phyloP scores from a whole-genome alignment of 2,888 invertebrate genomes.

The Urechis unicinctus region DNA sequence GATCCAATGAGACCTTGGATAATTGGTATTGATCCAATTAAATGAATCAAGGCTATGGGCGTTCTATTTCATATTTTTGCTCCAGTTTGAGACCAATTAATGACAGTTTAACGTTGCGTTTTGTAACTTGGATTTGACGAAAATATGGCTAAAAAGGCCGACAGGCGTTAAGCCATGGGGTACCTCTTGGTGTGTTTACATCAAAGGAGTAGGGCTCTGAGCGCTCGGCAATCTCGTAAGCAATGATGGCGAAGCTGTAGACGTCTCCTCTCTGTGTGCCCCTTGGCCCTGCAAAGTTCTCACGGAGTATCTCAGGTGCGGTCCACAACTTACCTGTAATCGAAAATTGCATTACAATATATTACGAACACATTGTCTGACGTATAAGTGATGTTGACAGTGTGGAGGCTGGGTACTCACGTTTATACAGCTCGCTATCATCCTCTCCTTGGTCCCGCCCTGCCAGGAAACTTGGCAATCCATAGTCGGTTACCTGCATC shows the following conservation, averaged over 20 bases:
- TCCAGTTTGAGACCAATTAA: too few relatives aligned
- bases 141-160: too few relatives aligned
- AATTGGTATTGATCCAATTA: too few relatives aligned
- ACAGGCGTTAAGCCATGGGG: too few relatives aligned
- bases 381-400: too few relatives aligned
- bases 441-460: constrained; percentile 56
- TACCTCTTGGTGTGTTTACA: constrained; percentile 8
- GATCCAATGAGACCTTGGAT: too few relatives aligned
- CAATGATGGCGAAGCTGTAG: constrained; percentile 38
- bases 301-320: constrained; percentile 38
- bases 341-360: too few relatives aligned
- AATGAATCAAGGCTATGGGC: too few relatives aligned
- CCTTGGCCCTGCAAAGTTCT: constrained; percentile 18
- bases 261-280: constrained; percentile 42
- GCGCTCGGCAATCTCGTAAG: constrained; percentile 32
- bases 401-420: too few relatives aligned
- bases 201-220: constrained; percentile 17
- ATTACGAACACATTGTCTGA: not conserved
- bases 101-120: too few relatives aligned
- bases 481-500: constrained; percentile 74
- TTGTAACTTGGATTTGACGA: too few relatives aligned
- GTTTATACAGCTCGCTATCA: constrained; percentile 18
- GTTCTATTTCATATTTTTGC: not conserved
- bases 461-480: constrained; percentile 57
- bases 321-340: constrained; percentile 54